A percentile compares a stretch with the other conserved stretches of the same genome.
Conservation (phyloP, 1,140 invertebrate genomes). For the Pseudoatta argentina region DNA sequence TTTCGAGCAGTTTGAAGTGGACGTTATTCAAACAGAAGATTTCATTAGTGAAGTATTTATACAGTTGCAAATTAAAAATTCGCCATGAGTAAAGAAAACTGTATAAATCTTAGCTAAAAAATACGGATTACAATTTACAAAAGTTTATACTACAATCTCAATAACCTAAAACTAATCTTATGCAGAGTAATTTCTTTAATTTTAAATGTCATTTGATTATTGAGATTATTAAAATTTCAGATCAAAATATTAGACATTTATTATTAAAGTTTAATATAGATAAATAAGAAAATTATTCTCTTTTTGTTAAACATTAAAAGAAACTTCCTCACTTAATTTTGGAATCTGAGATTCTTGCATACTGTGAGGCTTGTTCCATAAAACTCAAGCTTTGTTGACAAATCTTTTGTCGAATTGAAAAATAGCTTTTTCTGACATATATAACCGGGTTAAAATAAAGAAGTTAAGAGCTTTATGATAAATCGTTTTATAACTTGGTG, state of each 20-base stretch:
- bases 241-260: background rate
- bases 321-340: background rate
- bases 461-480: background rate
- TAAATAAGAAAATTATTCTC: background rate
- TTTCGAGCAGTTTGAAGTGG: constrained; percentile 34
- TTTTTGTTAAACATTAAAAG: background rate
- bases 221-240: constrained; percentile 10
- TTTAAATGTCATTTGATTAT: background rate
- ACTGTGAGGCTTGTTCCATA: background rate
- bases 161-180: background rate
- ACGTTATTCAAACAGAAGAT: constrained; percentile 56
- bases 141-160: constrained; percentile 13
- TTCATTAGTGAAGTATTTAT: constrained; percentile 55
- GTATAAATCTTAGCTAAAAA: constrained; percentile 20
- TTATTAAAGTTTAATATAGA: background rate
- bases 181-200: background rate
- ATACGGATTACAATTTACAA: constrained; percentile 26
- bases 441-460: background rate
- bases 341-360: background rate
- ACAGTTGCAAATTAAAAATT: constrained; percentile 48
- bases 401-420: background rate
- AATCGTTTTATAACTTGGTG: background rate
- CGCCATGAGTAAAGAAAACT: background rate
- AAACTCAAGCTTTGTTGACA: background rate
- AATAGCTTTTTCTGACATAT: background rate